These are phyloP conservation scores for Heliconius hermathena DNA, from an alignment of 1,140 invertebrate species.

Conservation along the genomic window DNA sequence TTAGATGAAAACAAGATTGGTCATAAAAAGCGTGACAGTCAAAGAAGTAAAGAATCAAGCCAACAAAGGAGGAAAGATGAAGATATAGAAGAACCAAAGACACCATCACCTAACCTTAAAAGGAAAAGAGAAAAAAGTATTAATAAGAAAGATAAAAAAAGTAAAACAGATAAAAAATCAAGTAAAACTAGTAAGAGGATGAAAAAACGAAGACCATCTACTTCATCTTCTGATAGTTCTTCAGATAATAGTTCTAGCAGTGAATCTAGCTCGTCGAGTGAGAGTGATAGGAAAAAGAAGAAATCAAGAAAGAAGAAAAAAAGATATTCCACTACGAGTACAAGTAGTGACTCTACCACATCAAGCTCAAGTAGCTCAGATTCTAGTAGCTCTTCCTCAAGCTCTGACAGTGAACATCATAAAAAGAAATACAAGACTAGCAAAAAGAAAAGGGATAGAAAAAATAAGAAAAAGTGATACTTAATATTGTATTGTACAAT, in stretches of 20 bases:
- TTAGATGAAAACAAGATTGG: background rate
- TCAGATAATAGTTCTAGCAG: constrained; percentile 65
- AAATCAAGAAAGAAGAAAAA: constrained; percentile 54
- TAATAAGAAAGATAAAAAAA: constrained; percentile 40
- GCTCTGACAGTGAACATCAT: constrained; percentile 56
- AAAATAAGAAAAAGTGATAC: constrained; percentile 54
- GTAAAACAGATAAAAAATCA: constrained; percentile 37
- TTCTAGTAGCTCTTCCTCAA: constrained; percentile 56
- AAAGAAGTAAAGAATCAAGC: constrained; percentile 1
- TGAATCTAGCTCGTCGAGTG: constrained; percentile 66
- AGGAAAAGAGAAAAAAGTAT: constrained; percentile 39
- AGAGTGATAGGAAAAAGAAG: constrained; percentile 57
- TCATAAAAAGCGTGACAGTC: background rate
- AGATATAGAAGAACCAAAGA: constrained; percentile 40
- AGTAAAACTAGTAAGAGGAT: constrained; percentile 44
- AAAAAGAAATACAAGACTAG: constrained; percentile 54
- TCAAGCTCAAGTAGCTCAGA: constrained; percentile 57
- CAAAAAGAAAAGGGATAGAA: constrained; percentile 45
- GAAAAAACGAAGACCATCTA: constrained; percentile 61
- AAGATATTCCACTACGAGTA: constrained; percentile 61
- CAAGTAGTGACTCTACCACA: constrained; percentile 57
- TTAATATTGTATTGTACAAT: constrained; percentile 28
- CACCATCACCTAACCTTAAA: constrained; percentile 48
- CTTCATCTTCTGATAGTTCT: constrained; percentile 64
- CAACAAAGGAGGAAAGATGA: background rate